Evolutionary conservation across 92 coral and sea anemone genomes (phyloP).

Genomic region (Porites evermanni): DNA sequence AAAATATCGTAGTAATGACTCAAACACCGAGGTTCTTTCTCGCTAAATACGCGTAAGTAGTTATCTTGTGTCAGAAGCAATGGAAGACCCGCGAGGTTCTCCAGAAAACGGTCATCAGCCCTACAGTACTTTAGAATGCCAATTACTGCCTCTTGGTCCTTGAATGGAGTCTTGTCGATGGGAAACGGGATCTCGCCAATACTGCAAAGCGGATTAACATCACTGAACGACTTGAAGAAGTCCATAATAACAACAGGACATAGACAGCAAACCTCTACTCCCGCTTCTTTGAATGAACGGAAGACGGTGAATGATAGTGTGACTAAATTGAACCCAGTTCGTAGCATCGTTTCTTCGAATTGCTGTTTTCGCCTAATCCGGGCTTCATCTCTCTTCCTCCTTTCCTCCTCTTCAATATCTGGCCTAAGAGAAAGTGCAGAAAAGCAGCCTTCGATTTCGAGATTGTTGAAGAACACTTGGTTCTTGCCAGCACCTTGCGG

Average conservation of each 20-base stretch:
- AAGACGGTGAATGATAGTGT: slow-evolving; percentile 48
- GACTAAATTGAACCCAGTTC: slow-evolving; percentile 63
- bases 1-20: slow-evolving; percentile 52
- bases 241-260: slow-evolving; percentile 53
- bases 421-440: not conserved
- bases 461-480: slow-evolving; percentile 42
- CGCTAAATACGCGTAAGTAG: slow-evolving; percentile 48
- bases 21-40: slow-evolving; percentile 40
- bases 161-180: slow-evolving; percentile 47
- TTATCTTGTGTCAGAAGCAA: slow-evolving; percentile 81
- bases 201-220: slow-evolving; percentile 12
- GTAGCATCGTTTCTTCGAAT: slow-evolving; percentile 40
- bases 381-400: not conserved
- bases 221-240: slow-evolving; percentile 53
- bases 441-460: slow-evolving; percentile 3
- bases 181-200: slow-evolving; percentile 44
- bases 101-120: slow-evolving; percentile 32
- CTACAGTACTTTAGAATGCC: slow-evolving; percentile 71
- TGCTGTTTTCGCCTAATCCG: not conserved
- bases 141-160: not conserved
- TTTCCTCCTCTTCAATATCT: not conserved
- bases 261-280: slow-evolving; percentile 29
- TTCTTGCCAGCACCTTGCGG: slow-evolving; percentile 34
- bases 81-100: slow-evolving; percentile 62
- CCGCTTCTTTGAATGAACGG: slow-evolving; percentile 13